Evolutionary conservation across 2,888 invertebrate genomes (phyloP).

Genomic region (Drosophila barbarae): DNA sequence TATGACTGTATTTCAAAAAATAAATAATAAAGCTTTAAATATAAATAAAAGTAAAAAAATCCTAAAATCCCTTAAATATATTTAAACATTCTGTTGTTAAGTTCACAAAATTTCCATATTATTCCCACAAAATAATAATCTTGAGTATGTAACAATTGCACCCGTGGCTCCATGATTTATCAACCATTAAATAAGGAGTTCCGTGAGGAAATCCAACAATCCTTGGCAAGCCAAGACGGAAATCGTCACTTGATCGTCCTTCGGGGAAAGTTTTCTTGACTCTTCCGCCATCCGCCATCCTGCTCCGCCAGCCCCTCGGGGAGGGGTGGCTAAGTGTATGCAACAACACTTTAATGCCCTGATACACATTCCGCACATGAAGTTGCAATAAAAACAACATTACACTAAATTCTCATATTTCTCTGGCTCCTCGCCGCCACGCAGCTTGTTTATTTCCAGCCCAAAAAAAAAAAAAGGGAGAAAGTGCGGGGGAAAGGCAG

Average conservation of each 20-base stretch:
- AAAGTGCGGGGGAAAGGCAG: neutral
- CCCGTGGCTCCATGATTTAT: neutral
- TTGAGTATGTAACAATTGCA: neutral
- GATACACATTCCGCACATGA: slow-evolving; percentile 61
- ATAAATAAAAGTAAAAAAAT: neutral
- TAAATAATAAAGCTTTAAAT: no score
- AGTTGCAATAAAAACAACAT: slow-evolving; percentile 68
- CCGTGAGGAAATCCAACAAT: neutral
- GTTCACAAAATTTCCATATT: neutral
- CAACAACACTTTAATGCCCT: slow-evolving; percentile 45
- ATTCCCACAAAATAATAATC: neutral
- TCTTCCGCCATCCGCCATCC: slow-evolving; percentile 6
- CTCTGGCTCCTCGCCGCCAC: slow-evolving; percentile 15
- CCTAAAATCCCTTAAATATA: neutral
- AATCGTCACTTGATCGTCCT: slow-evolving; percentile 28
- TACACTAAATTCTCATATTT: slow-evolving; percentile 68
- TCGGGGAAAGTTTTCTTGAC: slow-evolving; percentile 14
- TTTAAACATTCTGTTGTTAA: neutral
- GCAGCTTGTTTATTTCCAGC: slow-evolving; percentile 24
- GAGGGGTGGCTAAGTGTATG: slow-evolving; percentile 25
- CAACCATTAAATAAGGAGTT: slow-evolving; percentile 1
- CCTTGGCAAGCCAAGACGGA: slow-evolving; percentile 9
- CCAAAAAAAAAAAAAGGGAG: slow-evolving; percentile 10
- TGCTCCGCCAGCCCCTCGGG: neutral
- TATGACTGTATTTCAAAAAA: no score